Conservation (phyloP, 2,888 invertebrate genomes). For the Macropis europaea region DNA sequence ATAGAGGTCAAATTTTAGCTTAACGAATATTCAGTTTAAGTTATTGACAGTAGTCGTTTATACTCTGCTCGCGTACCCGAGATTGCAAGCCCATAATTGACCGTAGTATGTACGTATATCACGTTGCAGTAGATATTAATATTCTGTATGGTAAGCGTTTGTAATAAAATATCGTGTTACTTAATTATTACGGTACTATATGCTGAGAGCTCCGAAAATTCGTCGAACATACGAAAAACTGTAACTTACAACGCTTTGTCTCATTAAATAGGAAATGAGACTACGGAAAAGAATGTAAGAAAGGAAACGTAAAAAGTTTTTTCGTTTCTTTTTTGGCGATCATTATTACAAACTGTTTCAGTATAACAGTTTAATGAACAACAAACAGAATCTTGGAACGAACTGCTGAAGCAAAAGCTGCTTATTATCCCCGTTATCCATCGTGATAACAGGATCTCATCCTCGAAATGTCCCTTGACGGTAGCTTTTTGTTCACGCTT, state of each 20-base stretch:
- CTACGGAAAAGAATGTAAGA: too few species aligned
- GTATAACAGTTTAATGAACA: conserved; percentile 31
- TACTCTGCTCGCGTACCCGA: conserved; percentile 3
- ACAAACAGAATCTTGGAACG: not conserved
- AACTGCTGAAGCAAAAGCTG: conserved; percentile 9
- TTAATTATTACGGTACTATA: not conserved
- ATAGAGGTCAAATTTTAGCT: not conserved
- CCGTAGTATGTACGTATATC: not conserved
- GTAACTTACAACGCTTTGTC: too few species aligned
- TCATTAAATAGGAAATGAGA: too few species aligned
- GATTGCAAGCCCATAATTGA: conserved; percentile 14
- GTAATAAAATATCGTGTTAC: not conserved
- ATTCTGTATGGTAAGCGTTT: not conserved
- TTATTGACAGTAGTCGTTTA: conserved; percentile 16
- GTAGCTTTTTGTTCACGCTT: not conserved
- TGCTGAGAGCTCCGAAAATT: too few species aligned
- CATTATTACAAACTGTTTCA: conserved; percentile 10
- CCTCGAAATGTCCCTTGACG: conserved; percentile 18
- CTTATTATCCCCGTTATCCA: conserved; percentile 56
- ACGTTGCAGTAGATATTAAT: conserved; percentile 2
- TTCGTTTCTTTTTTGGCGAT: not conserved
- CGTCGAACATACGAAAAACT: too few species aligned
- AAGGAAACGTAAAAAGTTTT: not conserved
- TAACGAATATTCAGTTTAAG: not conserved
- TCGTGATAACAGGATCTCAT: conserved; percentile 55